These are phyloP conservation scores for Chouioia cunea DNA, from an alignment of 2,888 invertebrate genomes.

Conservation along the genomic window DNA sequence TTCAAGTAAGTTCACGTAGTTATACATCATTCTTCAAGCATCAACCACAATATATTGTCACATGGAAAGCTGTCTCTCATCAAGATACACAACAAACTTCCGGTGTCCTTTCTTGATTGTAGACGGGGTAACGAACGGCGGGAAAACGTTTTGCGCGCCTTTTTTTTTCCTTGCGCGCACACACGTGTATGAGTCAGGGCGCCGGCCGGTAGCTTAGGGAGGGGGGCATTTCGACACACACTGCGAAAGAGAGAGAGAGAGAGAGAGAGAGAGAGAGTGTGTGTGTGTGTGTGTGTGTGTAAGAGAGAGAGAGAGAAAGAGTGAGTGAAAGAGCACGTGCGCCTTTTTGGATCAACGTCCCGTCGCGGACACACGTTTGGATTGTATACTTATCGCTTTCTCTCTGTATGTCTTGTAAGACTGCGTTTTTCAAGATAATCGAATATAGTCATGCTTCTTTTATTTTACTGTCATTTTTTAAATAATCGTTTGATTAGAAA, in stretches of 20 bases:
- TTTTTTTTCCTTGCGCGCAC: neutral
- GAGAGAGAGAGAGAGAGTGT: constrained; percentile 17
- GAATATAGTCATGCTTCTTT: no score
- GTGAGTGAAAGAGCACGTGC: neutral
- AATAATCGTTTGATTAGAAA: no score
- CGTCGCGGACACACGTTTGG: neutral
- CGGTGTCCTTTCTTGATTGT: no score
- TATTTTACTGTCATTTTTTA: no score
- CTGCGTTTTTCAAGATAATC: no score
- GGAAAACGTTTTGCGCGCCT: no score
- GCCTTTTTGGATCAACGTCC: constrained; percentile 32
- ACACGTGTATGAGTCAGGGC: neutral
- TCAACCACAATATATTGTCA: neutral
- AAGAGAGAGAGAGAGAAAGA: constrained; percentile 17
- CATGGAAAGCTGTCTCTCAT: neutral
- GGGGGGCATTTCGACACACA: neutral
- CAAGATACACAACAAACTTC: no score
- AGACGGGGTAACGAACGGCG: constrained; percentile 8
- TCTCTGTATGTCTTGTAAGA: no score
- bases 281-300: no score
- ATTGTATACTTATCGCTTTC: no score
- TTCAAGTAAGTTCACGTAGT: constrained; percentile 79
- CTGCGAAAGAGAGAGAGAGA: constrained; percentile 9
- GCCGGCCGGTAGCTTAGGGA: neutral
- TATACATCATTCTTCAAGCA: neutral